Evolutionary conservation across 2,888 invertebrate genomes (phyloP).

Genomic region (Tryphoninae sp.): DNA sequence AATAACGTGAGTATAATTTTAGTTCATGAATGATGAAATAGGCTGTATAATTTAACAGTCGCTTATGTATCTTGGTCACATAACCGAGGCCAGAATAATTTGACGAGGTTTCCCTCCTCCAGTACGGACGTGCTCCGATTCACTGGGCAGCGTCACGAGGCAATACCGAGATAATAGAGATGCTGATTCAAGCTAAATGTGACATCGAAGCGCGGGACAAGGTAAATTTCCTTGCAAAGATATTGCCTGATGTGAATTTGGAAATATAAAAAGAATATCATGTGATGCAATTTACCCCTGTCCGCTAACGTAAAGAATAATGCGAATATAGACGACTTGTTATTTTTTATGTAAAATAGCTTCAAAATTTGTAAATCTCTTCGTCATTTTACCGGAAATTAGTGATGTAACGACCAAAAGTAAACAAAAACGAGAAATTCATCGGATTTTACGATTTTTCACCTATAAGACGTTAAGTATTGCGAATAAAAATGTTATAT

Average conservation of each 20-base stretch:
- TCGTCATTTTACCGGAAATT: no score
- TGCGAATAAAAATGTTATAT: no score
- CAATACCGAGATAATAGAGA: conserved; percentile 87
- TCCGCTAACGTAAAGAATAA: background rate
- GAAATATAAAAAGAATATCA: no score
- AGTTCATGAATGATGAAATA: no score
- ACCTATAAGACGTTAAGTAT: no score
- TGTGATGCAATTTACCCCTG: no score
- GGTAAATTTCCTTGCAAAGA: conserved; percentile 80
- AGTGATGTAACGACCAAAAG: no score
- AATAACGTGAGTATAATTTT: conserved; percentile 85
- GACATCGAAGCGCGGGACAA: conserved; percentile 89
- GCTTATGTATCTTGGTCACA: background rate
- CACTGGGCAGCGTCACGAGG: conserved; percentile 90
- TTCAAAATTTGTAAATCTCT: no score
- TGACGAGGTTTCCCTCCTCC: conserved; percentile 47
- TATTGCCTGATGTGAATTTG: background rate
- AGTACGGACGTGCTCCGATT: conserved; percentile 89
- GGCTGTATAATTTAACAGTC: no score
- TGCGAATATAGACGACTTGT: background rate
- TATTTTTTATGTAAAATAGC: no score
- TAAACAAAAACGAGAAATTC: no score
- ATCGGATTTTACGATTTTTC: no score
- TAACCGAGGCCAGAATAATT: conserved; percentile 42
- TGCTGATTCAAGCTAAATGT: conserved; percentile 87